A percentile compares a stretch with the other conserved stretches of the same genome.
Evolutionary conservation across 2,113 vertebrate species (phyloP).

Genomic region (Spea bombifrons): DNA sequence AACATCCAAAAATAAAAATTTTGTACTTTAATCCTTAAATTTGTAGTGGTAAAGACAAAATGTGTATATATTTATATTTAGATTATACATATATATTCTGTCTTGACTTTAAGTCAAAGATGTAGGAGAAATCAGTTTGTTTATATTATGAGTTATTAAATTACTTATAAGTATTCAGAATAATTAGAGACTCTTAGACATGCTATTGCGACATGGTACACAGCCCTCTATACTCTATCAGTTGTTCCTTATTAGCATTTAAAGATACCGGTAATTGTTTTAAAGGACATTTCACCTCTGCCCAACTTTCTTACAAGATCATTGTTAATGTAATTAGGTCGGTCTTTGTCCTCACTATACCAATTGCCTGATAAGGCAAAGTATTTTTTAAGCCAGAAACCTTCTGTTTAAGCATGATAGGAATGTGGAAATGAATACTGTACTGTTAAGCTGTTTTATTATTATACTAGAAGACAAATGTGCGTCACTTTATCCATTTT

Average conservation of each 20-base stretch:
- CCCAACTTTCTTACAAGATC: constrained; percentile 53
- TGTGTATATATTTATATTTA: too few relatives aligned
- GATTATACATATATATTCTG: too few relatives aligned
- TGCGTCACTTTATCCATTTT: constrained; percentile 34
- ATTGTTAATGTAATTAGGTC: constrained; percentile 64
- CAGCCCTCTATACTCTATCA: constrained; percentile 52
- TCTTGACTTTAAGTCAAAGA: too few relatives aligned
- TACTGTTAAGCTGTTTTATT: constrained; percentile 49
- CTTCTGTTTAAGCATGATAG: constrained; percentile 65
- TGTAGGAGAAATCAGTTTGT: too few relatives aligned
- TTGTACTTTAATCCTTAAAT: too few relatives aligned
- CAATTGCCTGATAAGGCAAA: constrained; percentile 62
- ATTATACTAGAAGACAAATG: too few relatives aligned
- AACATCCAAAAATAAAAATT: too few relatives aligned
- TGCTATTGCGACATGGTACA: constrained; percentile 39
- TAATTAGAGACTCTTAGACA: constrained; percentile 55
- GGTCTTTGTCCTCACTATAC: constrained; percentile 57
- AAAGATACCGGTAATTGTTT: constrained; percentile 64
- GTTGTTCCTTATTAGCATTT: constrained; percentile 56
- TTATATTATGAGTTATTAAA: constrained; percentile 26
- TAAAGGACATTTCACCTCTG: constrained; percentile 64
- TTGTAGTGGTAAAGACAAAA: too few relatives aligned
- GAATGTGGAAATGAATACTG: constrained; percentile 56
- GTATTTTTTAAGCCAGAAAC: constrained; percentile 13
- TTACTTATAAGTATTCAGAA: constrained; percentile 52